Evolutionary conservation across 1,140 invertebrate species (phyloP).

Genomic region (Babylonia areolata): DNA sequence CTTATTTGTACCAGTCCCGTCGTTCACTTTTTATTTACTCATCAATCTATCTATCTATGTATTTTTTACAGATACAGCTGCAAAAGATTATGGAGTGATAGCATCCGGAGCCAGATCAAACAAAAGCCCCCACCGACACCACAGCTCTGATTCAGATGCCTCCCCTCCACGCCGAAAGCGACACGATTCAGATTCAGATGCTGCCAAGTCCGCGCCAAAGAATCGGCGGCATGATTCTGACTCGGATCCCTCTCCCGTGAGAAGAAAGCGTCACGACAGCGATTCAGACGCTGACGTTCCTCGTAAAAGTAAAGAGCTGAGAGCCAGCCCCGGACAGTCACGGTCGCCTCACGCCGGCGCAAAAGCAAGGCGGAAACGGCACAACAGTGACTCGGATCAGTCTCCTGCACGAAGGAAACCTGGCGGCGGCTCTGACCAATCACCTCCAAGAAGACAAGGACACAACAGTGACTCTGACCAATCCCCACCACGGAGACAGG

Average conservation of each 20-base stretch:
- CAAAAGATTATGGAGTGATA: constrained; percentile 29
- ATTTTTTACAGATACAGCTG: constrained; percentile 20
- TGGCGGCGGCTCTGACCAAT: constrained; percentile 66
- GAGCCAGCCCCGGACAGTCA: neutral
- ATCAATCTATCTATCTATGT: neutral
- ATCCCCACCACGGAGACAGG: constrained; percentile 58
- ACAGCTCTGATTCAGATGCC: constrained; percentile 60
- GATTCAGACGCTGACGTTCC: constrained; percentile 60
- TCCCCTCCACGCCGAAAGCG: constrained; percentile 59
- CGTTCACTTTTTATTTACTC: too few species aligned
- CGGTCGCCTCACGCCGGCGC: neutral
- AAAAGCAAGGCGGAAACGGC: constrained; percentile 34
- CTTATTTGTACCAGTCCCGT: too few species aligned
- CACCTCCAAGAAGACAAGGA: constrained; percentile 59
- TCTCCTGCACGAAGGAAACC: constrained; percentile 66
- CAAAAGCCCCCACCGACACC: neutral
- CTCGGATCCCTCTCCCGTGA: constrained; percentile 49
- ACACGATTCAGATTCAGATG: constrained; percentile 51
- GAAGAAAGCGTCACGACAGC: constrained; percentile 60
- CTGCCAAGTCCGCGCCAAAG: constrained; percentile 40
- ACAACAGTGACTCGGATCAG: constrained; percentile 67
- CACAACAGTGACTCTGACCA: constrained; percentile 62
- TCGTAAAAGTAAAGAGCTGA: constrained; percentile 40
- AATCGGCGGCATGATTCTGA: constrained; percentile 56
- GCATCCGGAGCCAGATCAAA: neutral